Evolutionary conservation across 2,113 vertebrate species (phyloP).

Genomic region (Spea bombifrons): DNA sequence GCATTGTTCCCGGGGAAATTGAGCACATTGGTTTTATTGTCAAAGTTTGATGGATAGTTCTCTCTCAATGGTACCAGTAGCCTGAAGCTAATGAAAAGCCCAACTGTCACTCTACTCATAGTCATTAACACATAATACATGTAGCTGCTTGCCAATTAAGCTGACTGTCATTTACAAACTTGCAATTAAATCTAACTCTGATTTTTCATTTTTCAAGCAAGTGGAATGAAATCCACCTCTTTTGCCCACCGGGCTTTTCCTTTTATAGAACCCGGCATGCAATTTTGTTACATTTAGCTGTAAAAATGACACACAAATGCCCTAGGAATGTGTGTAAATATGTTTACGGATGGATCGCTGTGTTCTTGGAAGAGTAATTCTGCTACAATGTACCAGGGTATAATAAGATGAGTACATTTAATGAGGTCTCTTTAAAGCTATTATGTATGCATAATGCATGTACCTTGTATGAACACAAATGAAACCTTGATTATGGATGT

Average conservation of each 20-base stretch:
- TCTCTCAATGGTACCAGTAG: constrained; percentile 31
- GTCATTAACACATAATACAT: constrained; percentile 45
- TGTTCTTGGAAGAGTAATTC: constrained; percentile 9
- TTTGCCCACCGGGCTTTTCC: constrained; percentile 33
- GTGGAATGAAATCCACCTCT: constrained; percentile 31
- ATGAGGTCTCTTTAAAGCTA: background rate
- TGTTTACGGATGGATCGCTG: constrained; percentile 1
- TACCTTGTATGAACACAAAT: constrained; percentile 15
- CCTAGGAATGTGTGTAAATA: constrained; percentile 20
- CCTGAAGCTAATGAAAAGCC: constrained; percentile 42
- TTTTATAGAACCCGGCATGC: constrained; percentile 21
- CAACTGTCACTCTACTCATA: constrained; percentile 25
- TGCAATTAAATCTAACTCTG: constrained; percentile 41
- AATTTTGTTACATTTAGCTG: constrained; percentile 11
- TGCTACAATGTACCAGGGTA: background rate
- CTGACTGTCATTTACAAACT: constrained; percentile 33
- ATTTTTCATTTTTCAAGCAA: constrained; percentile 42
- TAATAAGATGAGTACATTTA: background rate
- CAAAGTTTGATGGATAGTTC: constrained; percentile 45
- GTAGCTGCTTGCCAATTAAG: constrained; percentile 45
- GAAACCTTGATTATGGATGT: constrained; percentile 5
- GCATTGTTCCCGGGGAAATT: constrained; percentile 4
- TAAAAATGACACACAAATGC: constrained; percentile 2
- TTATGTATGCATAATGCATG: constrained; percentile 22
- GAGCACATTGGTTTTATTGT: constrained; percentile 32